Evolutionary conservation across 2,888 invertebrate species (phyloP).

Genomic region (Epistrophella euchroma): DNA sequence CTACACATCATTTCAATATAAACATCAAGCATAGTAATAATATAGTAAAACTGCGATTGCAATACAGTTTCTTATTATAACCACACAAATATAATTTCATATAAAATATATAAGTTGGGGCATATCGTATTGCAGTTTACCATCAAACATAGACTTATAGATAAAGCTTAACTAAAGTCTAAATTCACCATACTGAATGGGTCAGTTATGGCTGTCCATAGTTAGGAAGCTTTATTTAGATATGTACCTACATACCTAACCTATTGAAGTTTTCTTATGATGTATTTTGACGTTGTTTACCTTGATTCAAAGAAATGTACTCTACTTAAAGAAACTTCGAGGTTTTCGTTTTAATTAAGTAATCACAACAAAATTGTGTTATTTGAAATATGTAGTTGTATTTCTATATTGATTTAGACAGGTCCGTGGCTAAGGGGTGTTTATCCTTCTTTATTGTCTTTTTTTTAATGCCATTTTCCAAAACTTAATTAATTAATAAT

Average conservation of each 20-base stretch:
- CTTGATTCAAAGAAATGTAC: constrained; percentile 39
- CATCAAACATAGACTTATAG: background rate
- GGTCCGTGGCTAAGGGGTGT: background rate
- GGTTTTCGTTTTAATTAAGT: constrained; percentile 1
- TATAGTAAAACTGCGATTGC: background rate
- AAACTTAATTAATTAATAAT: no score
- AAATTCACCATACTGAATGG: background rate
- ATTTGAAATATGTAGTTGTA: background rate
- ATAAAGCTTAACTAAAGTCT: constrained; percentile 1
- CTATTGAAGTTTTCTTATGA: background rate
- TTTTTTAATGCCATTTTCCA: no score
- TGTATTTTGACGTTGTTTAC: constrained; percentile 31
- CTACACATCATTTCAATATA: background rate
- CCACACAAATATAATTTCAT: constrained; percentile 4
- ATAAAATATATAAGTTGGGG: background rate
- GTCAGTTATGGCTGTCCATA: constrained; percentile 9
- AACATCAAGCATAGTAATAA: background rate
- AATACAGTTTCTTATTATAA: background rate
- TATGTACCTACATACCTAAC: no score
- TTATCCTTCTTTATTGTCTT: no score
- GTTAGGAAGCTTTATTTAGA: background rate
- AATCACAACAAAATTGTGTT: background rate
- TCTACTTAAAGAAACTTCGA: constrained; percentile 3
- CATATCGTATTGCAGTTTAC: constrained; percentile 41
- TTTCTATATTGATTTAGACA: background rate